These are phyloP conservation scores for Drosophila kepulauana DNA, from an alignment of 1,140 invertebrate genomes.

Conservation along the genomic window DNA sequence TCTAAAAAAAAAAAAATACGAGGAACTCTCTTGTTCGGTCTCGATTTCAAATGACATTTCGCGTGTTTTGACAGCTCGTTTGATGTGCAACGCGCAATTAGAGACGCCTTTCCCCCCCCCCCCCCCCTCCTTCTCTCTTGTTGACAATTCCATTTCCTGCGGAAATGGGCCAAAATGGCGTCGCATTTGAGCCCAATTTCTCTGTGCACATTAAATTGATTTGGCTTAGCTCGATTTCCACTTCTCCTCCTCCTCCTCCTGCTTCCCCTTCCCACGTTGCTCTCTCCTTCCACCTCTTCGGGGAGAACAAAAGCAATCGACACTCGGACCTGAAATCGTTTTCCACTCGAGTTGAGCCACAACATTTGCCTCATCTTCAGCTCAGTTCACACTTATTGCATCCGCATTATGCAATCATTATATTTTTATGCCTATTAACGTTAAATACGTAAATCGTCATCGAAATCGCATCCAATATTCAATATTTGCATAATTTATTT, in stretches of 20 bases:
- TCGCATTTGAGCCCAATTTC: constrained; percentile 16
- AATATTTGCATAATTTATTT: constrained; percentile 57
- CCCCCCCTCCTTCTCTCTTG: not conserved
- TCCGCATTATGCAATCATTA: constrained; percentile 72
- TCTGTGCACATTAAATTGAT: constrained; percentile 20
- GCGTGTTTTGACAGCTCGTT: constrained; percentile 65
- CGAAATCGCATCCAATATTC: not conserved
- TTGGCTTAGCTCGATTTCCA: not conserved
- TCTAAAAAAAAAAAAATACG: not conserved
- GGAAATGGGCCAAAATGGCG: constrained; percentile 32
- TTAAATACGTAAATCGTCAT: constrained; percentile 55
- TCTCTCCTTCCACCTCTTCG: not conserved
- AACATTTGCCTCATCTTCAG: constrained; percentile 9
- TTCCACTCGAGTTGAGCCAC: constrained; percentile 69
- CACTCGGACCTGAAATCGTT: constrained; percentile 50
- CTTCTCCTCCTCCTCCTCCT: no score
- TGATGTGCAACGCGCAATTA: constrained; percentile 55
- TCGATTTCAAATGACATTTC: constrained; percentile 68
- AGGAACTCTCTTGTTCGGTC: constrained; percentile 2
- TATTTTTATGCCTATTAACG: constrained; percentile 74
- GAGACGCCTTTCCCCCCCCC: constrained; percentile 3
- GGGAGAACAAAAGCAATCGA: constrained; percentile 28
- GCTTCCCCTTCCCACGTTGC: no score
- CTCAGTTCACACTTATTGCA: not conserved
- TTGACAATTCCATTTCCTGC: constrained; percentile 43